Conservation (phyloP, 2,888 invertebrate species). For the Cataglyphis livida region DNA sequence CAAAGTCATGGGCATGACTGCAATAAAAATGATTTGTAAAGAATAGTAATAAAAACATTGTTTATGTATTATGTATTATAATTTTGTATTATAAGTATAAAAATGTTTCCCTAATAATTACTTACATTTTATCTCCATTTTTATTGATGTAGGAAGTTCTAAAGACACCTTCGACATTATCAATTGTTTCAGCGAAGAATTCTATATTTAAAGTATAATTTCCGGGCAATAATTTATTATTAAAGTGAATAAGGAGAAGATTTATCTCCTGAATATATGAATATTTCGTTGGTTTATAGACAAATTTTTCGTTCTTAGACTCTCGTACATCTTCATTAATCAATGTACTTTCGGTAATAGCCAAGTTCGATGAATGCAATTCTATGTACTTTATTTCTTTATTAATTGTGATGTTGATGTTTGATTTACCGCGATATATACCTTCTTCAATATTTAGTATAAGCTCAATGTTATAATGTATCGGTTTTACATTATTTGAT, state of each 20-base stretch:
- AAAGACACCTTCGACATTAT: constrained; percentile 89
- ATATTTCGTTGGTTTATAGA: constrained; percentile 31
- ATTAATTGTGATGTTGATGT: constrained; percentile 58
- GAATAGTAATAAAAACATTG: neutral
- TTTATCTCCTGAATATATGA: constrained; percentile 28
- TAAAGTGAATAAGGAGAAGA: constrained; percentile 23
- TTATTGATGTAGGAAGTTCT: constrained; percentile 88
- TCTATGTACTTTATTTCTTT: constrained; percentile 48
- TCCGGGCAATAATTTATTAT: constrained; percentile 66
- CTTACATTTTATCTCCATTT: constrained; percentile 82
- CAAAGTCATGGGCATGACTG: neutral
- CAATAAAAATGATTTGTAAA: neutral
- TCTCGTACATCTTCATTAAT: neutral
- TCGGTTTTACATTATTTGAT: constrained; percentile 86
- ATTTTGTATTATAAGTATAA: neutral
- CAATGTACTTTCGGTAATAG: constrained; percentile 17
- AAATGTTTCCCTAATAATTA: constrained; percentile 38
- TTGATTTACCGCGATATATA: constrained; percentile 66
- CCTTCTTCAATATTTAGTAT: constrained; percentile 85
- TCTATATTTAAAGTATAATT: constrained; percentile 87
- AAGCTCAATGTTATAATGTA: constrained; percentile 87
- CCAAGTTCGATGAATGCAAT: constrained; percentile 35
- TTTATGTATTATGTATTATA: no score
- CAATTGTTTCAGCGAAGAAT: constrained; percentile 88
- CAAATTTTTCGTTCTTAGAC: neutral